Percentiles rank a stretch among this genome's conserved stretches.
Evolutionary conservation across 35 echinoderm and acorn worm species (phyloP).

Genomic region (Holothuria glaberrima): DNA sequence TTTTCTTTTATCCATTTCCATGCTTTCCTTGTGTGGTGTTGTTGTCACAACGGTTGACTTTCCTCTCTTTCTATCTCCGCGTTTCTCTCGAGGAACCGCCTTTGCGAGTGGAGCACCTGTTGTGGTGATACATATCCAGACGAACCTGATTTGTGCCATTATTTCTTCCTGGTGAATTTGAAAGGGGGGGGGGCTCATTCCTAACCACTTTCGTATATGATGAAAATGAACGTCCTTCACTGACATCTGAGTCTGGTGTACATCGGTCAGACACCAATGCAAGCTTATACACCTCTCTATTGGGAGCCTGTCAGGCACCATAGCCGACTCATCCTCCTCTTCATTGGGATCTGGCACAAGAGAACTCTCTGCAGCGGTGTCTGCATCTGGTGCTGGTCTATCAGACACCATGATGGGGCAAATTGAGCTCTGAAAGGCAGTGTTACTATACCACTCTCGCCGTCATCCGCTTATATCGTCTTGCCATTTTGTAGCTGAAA

Average conservation of each 20-base stretch:
- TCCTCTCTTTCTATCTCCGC: neutral
- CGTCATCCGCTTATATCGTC: conserved; percentile 69
- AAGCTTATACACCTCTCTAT: neutral
- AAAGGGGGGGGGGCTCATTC: neutral
- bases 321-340: too few relatives aligned
- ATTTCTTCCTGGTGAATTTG: neutral
- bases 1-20: neutral
- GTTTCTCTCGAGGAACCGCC: neutral
- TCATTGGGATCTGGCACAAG: too few relatives aligned
- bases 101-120: neutral
- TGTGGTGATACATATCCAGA: neutral
- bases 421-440: conserved; percentile 9
- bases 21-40: neutral
- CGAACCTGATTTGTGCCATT: neutral
- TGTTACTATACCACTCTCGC: conserved; percentile 8
- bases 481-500: conserved; percentile 33
- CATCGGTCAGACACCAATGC: neutral
- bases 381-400: conserved; percentile 8
- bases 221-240: neutral
- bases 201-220: neutral
- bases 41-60: neutral
- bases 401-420: conserved; percentile 4
- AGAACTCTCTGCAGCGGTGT: too few relatives aligned
- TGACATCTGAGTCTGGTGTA: neutral
- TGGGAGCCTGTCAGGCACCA: too few relatives aligned